Conservation (phyloP, 2,888 invertebrate species). For the Synanthedon myopaeformis region DNA sequence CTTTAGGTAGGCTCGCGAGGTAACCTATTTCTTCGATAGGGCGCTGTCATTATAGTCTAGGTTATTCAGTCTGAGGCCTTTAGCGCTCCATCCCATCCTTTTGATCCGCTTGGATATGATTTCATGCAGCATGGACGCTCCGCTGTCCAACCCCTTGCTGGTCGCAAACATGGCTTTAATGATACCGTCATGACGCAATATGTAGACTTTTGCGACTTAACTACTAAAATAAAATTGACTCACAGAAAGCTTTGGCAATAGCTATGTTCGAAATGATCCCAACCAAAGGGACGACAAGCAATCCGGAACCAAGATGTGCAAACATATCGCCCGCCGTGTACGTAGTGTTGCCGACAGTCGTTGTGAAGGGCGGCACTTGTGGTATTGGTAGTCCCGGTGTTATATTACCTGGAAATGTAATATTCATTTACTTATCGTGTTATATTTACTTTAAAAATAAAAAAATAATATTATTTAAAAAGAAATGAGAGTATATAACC, state of each 20-base stretch:
- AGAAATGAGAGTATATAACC: not conserved
- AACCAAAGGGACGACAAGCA: slow-evolving; percentile 78
- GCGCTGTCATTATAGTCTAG: no score
- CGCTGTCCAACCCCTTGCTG: no score
- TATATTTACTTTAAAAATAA: not conserved
- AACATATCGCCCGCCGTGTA: slow-evolving; percentile 67
- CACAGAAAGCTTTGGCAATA: slow-evolving; percentile 88
- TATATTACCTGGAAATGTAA: slow-evolving; percentile 60
- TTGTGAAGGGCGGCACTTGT: slow-evolving; percentile 62
- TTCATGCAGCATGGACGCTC: no score
- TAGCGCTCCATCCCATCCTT: no score
- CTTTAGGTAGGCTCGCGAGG: no score
- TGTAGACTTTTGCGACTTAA: no score
- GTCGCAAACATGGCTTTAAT: no score
- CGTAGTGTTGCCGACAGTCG: slow-evolving; percentile 57
- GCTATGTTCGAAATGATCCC: slow-evolving; percentile 84
- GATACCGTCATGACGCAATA: no score
- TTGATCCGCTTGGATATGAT: no score
- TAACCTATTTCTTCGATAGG: no score
- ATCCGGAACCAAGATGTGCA: slow-evolving; percentile 74
- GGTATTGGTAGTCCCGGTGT: slow-evolving; percentile 73
- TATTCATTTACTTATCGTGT: no score
- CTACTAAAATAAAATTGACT: slow-evolving; percentile 28
- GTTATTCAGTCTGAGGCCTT: no score
- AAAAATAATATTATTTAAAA: not conserved